phyloP scores from a whole-genome alignment of 1,140 invertebrate genomes.

The Cyclina sinensis region DNA sequence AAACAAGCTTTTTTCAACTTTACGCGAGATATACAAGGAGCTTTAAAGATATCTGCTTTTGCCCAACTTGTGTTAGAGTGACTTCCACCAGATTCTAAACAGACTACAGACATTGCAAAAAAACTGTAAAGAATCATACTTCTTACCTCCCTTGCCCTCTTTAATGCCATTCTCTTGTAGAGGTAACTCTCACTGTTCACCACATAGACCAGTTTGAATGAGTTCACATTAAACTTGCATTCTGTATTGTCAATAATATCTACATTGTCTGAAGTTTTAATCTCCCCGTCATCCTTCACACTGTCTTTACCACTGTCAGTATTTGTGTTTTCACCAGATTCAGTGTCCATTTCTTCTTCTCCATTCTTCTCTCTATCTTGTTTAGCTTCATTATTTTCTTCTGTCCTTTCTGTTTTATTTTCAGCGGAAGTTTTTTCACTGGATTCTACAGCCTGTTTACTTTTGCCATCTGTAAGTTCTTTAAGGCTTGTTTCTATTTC shows the following conservation, averaged over 20 bases:
- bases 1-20: no score
- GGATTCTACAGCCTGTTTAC: not conserved
- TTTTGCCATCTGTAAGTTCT: not conserved
- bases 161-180: constrained; percentile 92
- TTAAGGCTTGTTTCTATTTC: constrained; percentile 39
- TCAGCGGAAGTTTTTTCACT: no score
- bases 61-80: no score
- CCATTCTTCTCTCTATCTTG: constrained; percentile 51
- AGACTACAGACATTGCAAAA: no score
- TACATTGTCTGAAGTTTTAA: constrained; percentile 75
- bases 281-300: not conserved
- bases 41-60: no score
- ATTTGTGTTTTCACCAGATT: constrained; percentile 22
- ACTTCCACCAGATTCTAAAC: no score
- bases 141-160: constrained; percentile 92
- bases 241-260: constrained; percentile 90
- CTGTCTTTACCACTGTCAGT: constrained; percentile 11
- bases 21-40: no score
- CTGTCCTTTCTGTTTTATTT: not conserved
- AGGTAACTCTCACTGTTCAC: constrained; percentile 93
- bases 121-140: no score
- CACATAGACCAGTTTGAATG: constrained; percentile 93
- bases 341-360: constrained; percentile 51
- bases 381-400: constrained; percentile 22
- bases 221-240: constrained; percentile 91